phyloP scores from a whole-genome alignment of 2,797 vertebrate genomes.

The Alosa sapidissima region DNA sequence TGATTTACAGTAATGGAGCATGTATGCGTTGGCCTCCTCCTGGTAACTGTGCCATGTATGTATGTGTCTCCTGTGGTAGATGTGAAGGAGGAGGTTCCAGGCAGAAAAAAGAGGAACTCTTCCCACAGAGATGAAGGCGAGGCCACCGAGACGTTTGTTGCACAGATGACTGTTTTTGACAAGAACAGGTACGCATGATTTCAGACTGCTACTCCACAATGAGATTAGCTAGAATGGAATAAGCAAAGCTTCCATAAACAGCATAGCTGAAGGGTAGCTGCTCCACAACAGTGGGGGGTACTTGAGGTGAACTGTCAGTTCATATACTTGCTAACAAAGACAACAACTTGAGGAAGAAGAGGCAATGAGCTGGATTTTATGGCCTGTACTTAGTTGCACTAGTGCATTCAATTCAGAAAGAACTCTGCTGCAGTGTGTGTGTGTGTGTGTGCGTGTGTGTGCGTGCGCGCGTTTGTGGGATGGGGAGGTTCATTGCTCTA shows the following conservation, averaged over 20 bases:
- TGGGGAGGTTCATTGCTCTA: neutral
- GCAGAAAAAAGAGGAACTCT: slow-evolving; percentile 86
- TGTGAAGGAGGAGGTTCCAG: slow-evolving; percentile 85
- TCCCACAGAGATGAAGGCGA: slow-evolving; percentile 90
- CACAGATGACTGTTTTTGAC: slow-evolving; percentile 98
- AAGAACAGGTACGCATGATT: slow-evolving; percentile 86
- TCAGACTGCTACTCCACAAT: neutral
- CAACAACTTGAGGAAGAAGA: neutral
- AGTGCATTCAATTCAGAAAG: neutral
- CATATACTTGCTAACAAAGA: neutral
- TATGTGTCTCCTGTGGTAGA: slow-evolving; percentile 66
- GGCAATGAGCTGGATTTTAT: neutral
- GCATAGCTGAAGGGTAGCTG: neutral
- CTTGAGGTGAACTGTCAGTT: too few species aligned
- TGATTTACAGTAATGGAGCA: neutral
- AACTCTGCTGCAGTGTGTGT: neutral
- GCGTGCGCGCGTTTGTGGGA: neutral
- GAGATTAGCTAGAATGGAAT: neutral
- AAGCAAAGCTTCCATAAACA: neutral
- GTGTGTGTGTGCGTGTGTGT: neutral
- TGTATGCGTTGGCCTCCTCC: neutral
- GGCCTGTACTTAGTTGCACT: neutral
- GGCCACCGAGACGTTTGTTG: slow-evolving; percentile 86
- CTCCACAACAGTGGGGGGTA: too few species aligned
- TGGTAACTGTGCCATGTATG: neutral